These are phyloP conservation scores for Azorinus chamasolen DNA, from an alignment of 2,888 invertebrate species.

Conservation along the genomic window DNA sequence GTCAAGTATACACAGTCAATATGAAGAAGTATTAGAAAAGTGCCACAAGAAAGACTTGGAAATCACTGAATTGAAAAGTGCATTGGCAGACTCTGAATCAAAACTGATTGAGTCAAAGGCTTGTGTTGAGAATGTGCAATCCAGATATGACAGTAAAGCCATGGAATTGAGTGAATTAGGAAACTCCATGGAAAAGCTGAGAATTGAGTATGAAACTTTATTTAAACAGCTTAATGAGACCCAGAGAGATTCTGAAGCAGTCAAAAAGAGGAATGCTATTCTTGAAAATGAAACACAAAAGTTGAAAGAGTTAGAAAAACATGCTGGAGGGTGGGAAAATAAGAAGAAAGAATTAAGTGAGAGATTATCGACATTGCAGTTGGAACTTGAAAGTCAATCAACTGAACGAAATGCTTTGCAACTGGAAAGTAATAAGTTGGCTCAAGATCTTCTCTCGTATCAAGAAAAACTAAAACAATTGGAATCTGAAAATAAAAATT, in stretches of 20 bases:
- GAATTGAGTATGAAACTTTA: slow-evolving; percentile 5
- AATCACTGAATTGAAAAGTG: slow-evolving; percentile 48
- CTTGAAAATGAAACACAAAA: not conserved
- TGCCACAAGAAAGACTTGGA: slow-evolving; percentile 72
- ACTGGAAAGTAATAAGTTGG: too few relatives aligned
- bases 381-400: too few relatives aligned
- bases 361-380: not conserved
- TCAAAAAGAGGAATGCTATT: too few relatives aligned
- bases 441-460: too few relatives aligned
- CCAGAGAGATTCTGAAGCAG: too few relatives aligned
- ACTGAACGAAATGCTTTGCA: too few relatives aligned
- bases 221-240: too few relatives aligned
- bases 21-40: slow-evolving; percentile 61
- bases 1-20: slow-evolving; percentile 65
- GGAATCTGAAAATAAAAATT: slow-evolving; percentile 52
- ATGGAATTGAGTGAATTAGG: too few relatives aligned
- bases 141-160: too few relatives aligned
- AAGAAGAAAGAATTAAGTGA: not conserved
- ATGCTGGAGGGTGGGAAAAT: not conserved
- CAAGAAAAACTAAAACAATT: slow-evolving; percentile 29
- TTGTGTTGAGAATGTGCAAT: too few relatives aligned
- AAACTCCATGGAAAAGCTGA: slow-evolving; percentile 5
- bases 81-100: too few relatives aligned
- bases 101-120: too few relatives aligned
- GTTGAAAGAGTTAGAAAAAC: not conserved